Evolutionary conservation across 2,888 invertebrate species (phyloP), one percentile per base, ranked within the genome.

Genomic region (Acrobasis suavella): DNA sequence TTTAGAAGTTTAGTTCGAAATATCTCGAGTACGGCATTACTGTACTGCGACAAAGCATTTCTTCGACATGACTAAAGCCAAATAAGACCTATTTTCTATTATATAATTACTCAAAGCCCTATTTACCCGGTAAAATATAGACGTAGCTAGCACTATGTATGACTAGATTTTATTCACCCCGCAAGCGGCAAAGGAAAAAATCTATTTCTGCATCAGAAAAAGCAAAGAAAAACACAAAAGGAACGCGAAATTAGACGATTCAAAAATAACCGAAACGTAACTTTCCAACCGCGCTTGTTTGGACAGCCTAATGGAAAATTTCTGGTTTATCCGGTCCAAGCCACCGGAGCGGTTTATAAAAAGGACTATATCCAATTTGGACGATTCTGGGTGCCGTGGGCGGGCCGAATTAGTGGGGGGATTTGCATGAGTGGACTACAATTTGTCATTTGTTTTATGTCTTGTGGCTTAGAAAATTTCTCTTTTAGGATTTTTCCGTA

Each of bases 351-450:
- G 72, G 68, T 70, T 72, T 70, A 76, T 81, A 82, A 83, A 81
- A 81, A 81, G 79, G 80, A 74, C 77, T 75, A 75, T 76, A 75
- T 82, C 81, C 78, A 79, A 84, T 83, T 83, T 80, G 71, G 70
- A 69, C 69, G 64, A 67, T 65, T 71, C 70, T 67, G 71, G 71
- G 37, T 6, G 50, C 46, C 22, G 50, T 15, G 49, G 37, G 15
- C 37, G 38, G 9, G 14, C 50, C 16, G 9, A 50, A 59, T 50
- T 50, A 59, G 38, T 50, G 32, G 50, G 50, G 37, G 37, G 14
- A 50, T 59, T 59, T 17, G 16, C 50, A 50, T 50, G 17, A 59
- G 38, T 59, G 14, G 16, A 37, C n/a, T 38, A 50, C 8, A 17
- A 50, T 1, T 10, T 14, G 49, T 46, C 32, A 17, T 58, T 49